Conservation (phyloP, 2,113 vertebrate genomes). For the Myotis davidii region DNA sequence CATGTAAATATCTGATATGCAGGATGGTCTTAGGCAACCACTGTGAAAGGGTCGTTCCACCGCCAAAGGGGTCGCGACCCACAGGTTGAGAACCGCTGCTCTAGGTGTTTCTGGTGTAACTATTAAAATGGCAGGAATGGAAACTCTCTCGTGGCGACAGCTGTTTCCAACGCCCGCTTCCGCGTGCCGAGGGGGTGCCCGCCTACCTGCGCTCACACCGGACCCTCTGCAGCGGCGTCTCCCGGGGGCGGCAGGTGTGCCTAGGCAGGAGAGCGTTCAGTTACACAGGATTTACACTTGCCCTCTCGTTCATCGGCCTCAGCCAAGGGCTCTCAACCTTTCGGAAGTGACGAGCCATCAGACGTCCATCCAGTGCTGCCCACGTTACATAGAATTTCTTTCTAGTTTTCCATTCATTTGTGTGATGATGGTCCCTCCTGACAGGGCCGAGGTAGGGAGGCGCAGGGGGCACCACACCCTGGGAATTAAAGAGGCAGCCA, state of each 20-base stretch:
- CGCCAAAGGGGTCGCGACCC: no score
- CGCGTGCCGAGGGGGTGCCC: not conserved
- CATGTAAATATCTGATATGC: no score
- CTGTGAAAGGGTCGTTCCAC: no score
- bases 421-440: not conserved
- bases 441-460: not conserved
- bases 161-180: not conserved
- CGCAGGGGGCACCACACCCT: not conserved
- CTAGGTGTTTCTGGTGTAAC: not conserved
- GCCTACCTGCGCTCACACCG: slow-evolving; percentile 70
- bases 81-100: no score
- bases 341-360: not conserved
- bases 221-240: slow-evolving; percentile 65
- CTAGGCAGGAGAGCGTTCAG: slow-evolving; percentile 78
- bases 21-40: no score
- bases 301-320: slow-evolving; percentile 28
- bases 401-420: not conserved
- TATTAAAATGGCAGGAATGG: not conserved
- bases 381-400: not conserved
- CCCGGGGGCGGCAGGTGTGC: slow-evolving; percentile 56
- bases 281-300: slow-evolving; percentile 45
- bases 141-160: not conserved
- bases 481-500: not conserved
- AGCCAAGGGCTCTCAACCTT: slow-evolving; percentile 78
- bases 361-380: not conserved